These are phyloP conservation scores for Mesopsocus fuscifrons DNA, from an alignment of 2,888 invertebrate species.

Conservation along the genomic window DNA sequence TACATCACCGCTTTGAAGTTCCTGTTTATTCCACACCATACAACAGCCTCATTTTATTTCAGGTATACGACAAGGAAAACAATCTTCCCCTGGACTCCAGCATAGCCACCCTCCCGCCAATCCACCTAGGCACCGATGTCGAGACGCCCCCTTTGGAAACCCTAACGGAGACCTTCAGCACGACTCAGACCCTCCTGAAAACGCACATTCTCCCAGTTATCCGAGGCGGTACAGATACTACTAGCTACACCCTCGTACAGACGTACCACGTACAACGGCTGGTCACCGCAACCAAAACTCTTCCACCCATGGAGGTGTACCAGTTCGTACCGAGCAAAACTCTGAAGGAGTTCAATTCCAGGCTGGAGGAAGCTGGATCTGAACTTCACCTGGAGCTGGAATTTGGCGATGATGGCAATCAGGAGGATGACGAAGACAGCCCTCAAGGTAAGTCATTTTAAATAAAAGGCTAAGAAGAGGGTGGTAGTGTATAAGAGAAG, in stretches of 20 bases:
- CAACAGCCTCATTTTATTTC: too few species aligned
- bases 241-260: slow-evolving; percentile 65
- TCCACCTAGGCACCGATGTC: slow-evolving; percentile 52
- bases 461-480: too few species aligned
- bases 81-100: slow-evolving; percentile 50
- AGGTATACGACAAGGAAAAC: slow-evolving; percentile 47
- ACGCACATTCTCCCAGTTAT: slow-evolving; percentile 76
- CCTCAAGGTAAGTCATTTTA: slow-evolving; percentile 24
- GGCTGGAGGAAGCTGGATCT: slow-evolving; percentile 74
- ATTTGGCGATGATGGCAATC: slow-evolving; percentile 60
- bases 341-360: slow-evolving; percentile 72
- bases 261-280: slow-evolving; percentile 72
- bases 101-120: slow-evolving; percentile 63
- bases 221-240: slow-evolving; percentile 50
- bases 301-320: slow-evolving; percentile 72
- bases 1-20: too few species aligned
- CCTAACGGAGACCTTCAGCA: slow-evolving; percentile 77
- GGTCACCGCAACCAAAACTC: slow-evolving; percentile 76
- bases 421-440: slow-evolving; percentile 31
- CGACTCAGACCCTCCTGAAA: slow-evolving; percentile 71
- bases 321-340: slow-evolving; percentile 74
- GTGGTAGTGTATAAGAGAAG: too few species aligned
- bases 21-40: too few species aligned
- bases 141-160: slow-evolving; percentile 78
- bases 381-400: slow-evolving; percentile 71